Percentiles rank a stretch among this genome's conserved stretches.
Evolutionary conservation across 2,797 vertebrate species (phyloP).

Genomic region (Kryptopterus vitreolus): DNA sequence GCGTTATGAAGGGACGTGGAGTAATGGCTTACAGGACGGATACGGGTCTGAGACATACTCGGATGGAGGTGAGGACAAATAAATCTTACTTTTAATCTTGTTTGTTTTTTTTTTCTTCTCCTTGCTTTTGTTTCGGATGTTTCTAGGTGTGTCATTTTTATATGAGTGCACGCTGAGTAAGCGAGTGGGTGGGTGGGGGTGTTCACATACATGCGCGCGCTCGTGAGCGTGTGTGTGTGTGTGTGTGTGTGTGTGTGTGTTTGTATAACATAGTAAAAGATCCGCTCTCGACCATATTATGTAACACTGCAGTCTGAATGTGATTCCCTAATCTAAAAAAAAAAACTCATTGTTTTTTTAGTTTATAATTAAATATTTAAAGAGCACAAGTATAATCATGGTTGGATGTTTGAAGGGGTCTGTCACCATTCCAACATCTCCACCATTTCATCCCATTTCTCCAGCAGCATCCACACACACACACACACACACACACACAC

Average conservation of each 20-base stretch:
- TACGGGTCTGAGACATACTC: conserved; percentile 98
- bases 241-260: conserved; percentile 3
- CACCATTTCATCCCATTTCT: conserved; percentile 34
- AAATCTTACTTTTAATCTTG: background rate
- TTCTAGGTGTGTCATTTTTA: conserved; percentile 15
- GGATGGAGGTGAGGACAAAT: conserved; percentile 87
- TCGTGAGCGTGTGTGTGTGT: background rate
- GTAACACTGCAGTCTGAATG: conserved; percentile 44
- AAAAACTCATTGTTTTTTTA: background rate
- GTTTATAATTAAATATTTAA: background rate
- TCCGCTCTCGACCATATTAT: conserved; percentile 38
- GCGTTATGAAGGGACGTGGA: conserved; percentile 96
- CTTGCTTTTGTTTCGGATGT: background rate
- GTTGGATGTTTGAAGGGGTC: conserved; percentile 24
- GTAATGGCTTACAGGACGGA: conserved; percentile 96
- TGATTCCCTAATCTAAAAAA: conserved; percentile 4
- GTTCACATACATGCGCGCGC: background rate
- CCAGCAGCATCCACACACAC: conserved; percentile 50
- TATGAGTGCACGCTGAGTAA: conserved; percentile 16
- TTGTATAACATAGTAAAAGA: conserved; percentile 30
- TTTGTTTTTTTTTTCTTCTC: background rate
- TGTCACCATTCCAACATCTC: conserved; percentile 40
- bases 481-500: no score
- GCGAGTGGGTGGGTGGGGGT: conserved; percentile 2
- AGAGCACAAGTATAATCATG: conserved; percentile 7